Evolutionary conservation across 2,113 vertebrate genomes (phyloP).

Genomic region (Paradisaea rubra): DNA sequence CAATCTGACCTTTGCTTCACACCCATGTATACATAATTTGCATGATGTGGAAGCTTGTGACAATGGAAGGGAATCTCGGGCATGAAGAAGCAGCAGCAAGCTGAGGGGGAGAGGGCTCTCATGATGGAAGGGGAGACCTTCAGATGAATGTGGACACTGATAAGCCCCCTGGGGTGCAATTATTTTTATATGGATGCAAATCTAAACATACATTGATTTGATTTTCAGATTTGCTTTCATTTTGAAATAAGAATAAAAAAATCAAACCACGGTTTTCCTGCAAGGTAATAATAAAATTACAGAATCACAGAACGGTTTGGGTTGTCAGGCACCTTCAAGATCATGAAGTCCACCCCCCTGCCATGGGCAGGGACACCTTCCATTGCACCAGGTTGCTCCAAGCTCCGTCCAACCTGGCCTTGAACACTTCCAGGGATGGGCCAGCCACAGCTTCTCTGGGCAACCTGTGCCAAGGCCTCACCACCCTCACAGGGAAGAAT

Average conservation of each 20-base stretch:
- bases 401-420: neutral
- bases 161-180: neutral
- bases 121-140: neutral
- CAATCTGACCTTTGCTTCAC: neutral
- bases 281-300: neutral
- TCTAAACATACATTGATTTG: neutral
- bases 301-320: neutral
- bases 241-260: neutral
- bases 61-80: neutral
- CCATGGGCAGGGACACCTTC: neutral
- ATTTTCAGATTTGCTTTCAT: neutral
- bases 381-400: neutral
- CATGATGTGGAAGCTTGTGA: neutral
- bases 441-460: neutral
- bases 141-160: neutral
- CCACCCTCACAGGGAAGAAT: neutral
- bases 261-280: neutral
- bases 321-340: neutral
- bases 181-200: neutral
- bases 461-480: neutral
- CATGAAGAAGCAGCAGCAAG: neutral
- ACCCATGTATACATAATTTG: neutral
- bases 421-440: neutral
- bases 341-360: neutral
- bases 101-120: neutral